phyloP scores from a whole-genome alignment of 2,113 vertebrate species.

The Monopterus albus region DNA sequence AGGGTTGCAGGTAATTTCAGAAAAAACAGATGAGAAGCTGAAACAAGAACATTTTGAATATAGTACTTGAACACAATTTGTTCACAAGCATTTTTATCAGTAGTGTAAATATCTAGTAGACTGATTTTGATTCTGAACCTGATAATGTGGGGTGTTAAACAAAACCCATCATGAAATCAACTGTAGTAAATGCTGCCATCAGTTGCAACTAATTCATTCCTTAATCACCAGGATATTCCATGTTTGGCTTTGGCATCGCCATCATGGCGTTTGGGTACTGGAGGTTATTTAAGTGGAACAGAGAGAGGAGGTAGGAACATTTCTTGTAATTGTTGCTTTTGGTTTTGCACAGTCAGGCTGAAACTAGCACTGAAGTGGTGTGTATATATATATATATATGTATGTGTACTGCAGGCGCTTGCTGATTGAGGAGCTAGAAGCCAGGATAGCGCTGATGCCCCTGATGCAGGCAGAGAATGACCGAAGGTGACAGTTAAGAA shows the following conservation, averaged over 20 bases:
- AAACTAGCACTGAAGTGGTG: not conserved
- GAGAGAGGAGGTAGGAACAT: conserved; percentile 85
- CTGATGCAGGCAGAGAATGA: conserved; percentile 90
- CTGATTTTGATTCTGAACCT: too few relatives aligned
- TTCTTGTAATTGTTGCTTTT: not conserved
- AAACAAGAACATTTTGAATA: too few relatives aligned
- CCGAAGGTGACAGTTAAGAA: conserved; percentile 81
- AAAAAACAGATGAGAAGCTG: too few relatives aligned
- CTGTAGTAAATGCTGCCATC: too few relatives aligned
- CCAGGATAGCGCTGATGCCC: conserved; percentile 88
- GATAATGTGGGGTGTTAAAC: too few relatives aligned
- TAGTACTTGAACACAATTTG: too few relatives aligned
- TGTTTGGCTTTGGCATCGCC: conserved; percentile 88
- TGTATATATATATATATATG: too few relatives aligned
- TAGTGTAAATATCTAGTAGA: too few relatives aligned
- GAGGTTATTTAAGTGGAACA: conserved; percentile 88
- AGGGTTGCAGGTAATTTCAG: too few relatives aligned
- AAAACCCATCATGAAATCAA: too few relatives aligned
- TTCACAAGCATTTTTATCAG: too few relatives aligned
- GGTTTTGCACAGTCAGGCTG: not conserved
- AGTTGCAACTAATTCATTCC: not conserved
- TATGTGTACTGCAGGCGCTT: conserved; percentile 80
- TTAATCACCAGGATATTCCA: conserved; percentile 83
- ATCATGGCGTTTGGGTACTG: conserved; percentile 87
- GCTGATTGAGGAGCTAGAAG: conserved; percentile 90